Base-by-base conservation (phyloP, 1,140 invertebrate genomes). In the Babylonia areolata region DNA sequence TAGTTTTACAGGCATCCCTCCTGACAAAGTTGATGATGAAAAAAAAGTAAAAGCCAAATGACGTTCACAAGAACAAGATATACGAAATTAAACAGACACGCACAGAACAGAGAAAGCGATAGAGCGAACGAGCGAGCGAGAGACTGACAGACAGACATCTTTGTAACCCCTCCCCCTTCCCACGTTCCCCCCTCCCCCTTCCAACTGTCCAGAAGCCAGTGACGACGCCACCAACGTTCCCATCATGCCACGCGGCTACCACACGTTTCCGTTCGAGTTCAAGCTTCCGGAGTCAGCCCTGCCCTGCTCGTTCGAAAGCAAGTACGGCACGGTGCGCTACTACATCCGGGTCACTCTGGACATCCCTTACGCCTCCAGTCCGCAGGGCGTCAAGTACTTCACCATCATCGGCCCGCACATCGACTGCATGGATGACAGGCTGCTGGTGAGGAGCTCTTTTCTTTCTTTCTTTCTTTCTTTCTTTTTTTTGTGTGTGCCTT, bases 391-490 rank as follows among this genome's bases (percentile, higher is more conserved):
- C 94, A 97, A 97, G 92, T 97, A 97, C 93, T 97, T 97, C 92
- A 97, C 97, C 1, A 95, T 97, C 54, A 97, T 97, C 89, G 97
- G 97, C 31, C 97, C 97, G 23, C 96, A 97, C 90, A 97, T 97
- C 90, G 97, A 97, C 93, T 97, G 97, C 92, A 97, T 97, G 97
- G 97, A 97, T 86, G 97, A 97, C 91, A 96, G 97, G 93, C 97
- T 97, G 93, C 94, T 97, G 95, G 97, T 97, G 94, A 80, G n/a
- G n/a, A n/a, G n/a, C n/a, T n/a, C n/a, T n/a, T n/a, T n/a, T n/a
- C n/a, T n/a, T n/a, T n/a, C n/a, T n/a, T n/a, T n/a, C n/a, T n/a
- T n/a, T n/a, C n/a, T n/a, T n/a, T n/a, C n/a, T n/a, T n/a, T n/a
- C n/a, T n/a, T n/a, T n/a, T n/a, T n/a, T n/a, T n/a, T n/a, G n/a